Percentiles rank a stretch among this genome's conserved stretches.
Evolutionary conservation across 2,113 vertebrate genomes (phyloP).

Genomic region (Gallinago paraguaiae): DNA sequence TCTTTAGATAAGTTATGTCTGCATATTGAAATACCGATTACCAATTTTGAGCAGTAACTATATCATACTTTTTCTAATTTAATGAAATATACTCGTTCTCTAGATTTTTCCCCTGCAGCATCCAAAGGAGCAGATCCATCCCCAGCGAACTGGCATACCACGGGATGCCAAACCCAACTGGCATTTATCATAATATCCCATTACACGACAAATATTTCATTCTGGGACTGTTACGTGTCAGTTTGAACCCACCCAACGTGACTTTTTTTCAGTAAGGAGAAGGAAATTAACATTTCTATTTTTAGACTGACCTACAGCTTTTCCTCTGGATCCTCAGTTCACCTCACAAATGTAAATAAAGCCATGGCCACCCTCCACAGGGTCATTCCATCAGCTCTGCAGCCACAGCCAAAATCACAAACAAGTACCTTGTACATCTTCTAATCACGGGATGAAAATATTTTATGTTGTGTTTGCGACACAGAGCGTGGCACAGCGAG

Average conservation of each 20-base stretch:
- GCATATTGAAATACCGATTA: not conserved
- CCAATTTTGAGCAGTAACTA: not conserved
- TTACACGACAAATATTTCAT: not conserved
- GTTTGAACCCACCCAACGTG: not conserved
- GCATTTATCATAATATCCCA: not conserved
- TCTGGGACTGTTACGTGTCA: not conserved
- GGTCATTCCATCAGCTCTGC: not conserved
- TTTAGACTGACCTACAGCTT: not conserved
- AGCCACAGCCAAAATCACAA: not conserved
- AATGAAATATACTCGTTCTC: not conserved
- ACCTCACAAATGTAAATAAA: not conserved
- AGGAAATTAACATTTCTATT: not conserved
- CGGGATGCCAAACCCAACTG: not conserved
- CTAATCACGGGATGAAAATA: not conserved
- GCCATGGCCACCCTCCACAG: no score
- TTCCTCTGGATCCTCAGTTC: not conserved
- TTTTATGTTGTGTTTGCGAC: not conserved
- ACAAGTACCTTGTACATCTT: not conserved
- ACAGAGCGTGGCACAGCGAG: no score
- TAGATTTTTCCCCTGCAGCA: fast-evolving
- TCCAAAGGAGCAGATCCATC: not conserved
- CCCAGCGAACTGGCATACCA: not conserved
- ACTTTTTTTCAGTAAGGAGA: not conserved
- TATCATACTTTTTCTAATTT: not conserved
- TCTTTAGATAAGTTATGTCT: not conserved